These are phyloP conservation scores for Valencia hispanica DNA, from an alignment of 2,797 vertebrate genomes.

Conservation along the genomic window DNA sequence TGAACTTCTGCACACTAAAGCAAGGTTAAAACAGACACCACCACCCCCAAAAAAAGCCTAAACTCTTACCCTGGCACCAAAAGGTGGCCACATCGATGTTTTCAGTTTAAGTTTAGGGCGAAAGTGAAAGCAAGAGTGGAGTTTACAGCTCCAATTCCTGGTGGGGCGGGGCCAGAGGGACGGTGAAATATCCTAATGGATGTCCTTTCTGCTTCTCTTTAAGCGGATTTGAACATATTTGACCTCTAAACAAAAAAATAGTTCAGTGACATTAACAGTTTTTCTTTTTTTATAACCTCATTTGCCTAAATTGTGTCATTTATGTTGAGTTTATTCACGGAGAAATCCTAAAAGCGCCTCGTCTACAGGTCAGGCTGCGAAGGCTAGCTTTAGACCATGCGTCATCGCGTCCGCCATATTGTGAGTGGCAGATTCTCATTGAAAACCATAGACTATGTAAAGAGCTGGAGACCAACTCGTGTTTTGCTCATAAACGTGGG, in stretches of 20 bases:
- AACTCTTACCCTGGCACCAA: not conserved
- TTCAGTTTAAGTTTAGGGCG: not conserved
- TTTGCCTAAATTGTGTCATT: not conserved
- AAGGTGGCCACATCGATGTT: not conserved
- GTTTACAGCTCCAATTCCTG: constrained; percentile 37
- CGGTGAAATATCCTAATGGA: not conserved
- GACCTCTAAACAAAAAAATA: not conserved
- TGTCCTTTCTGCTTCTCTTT: not conserved
- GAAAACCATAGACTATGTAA: too few species aligned
- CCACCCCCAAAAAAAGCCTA: too few species aligned
- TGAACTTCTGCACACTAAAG: not conserved
- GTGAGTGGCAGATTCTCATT: not conserved
- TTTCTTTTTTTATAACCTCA: not conserved
- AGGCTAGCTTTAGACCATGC: not conserved
- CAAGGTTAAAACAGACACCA: not conserved
- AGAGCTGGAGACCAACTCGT: too few species aligned
- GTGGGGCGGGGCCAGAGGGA: constrained; percentile 29
- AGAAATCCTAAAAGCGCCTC: not conserved
- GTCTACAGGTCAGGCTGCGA: not conserved
- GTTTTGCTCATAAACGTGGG: not conserved
- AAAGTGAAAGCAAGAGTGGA: constrained; percentile 52
- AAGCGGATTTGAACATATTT: not conserved
- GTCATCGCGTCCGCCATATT: not conserved
- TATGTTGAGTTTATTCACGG: not conserved
- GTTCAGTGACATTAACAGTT: not conserved